Evolutionary conservation across 2,113 vertebrate genomes (phyloP).

Genomic region (Eretmochelys imbricata): DNA sequence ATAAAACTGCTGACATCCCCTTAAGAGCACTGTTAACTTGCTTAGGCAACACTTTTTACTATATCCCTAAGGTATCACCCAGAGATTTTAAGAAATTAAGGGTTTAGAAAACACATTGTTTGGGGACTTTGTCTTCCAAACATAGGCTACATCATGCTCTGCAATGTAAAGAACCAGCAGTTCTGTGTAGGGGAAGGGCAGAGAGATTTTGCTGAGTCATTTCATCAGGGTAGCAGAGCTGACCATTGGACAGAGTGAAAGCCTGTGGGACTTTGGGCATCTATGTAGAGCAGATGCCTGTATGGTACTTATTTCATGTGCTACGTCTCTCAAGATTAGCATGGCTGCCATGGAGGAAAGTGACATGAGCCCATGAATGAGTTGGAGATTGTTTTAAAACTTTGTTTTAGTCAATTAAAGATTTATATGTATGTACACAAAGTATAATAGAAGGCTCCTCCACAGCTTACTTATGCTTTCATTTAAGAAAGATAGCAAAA

Average conservation of each 20-base stretch:
- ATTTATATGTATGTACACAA: too few species aligned
- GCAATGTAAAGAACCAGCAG: accelerated
- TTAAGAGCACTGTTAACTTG: background rate
- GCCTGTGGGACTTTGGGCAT: background rate
- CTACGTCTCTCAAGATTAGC: background rate
- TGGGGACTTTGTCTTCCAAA: background rate
- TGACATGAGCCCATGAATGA: background rate
- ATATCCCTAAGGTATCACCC: background rate
- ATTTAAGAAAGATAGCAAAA: background rate
- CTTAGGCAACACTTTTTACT: background rate
- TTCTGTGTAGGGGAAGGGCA: background rate
- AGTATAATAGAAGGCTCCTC: background rate
- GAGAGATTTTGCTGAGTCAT: background rate
- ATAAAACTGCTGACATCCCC: background rate
- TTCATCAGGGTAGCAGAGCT: background rate
- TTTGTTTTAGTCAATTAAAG: too few species aligned
- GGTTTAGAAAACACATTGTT: background rate
- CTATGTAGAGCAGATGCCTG: background rate
- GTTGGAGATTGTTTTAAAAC: background rate
- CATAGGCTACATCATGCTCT: background rate
- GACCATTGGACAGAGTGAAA: background rate
- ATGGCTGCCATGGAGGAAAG: background rate
- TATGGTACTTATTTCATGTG: background rate
- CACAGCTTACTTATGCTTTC: background rate
- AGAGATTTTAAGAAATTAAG: background rate